Evolutionary conservation across 2,797 vertebrate species (phyloP).

Genomic region (Cryptoprocta ferox): DNA sequence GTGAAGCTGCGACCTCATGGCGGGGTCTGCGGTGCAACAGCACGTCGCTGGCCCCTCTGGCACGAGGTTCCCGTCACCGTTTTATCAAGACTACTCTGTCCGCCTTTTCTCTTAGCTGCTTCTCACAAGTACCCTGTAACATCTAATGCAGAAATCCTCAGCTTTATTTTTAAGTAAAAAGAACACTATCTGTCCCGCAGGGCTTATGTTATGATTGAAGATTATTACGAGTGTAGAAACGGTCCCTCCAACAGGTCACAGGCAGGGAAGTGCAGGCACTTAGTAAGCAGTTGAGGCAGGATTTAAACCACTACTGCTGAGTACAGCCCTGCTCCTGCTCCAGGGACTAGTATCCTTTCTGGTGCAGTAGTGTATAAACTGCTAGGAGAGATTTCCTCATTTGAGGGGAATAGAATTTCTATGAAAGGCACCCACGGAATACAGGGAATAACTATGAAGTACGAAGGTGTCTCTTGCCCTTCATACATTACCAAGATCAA

Average conservation of each 20-base stretch:
- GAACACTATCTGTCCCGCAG: neutral
- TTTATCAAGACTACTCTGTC: neutral
- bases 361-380: too few relatives aligned
- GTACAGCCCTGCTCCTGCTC: neutral
- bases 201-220: neutral
- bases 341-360: too few relatives aligned
- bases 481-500: neutral
- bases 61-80: accelerated
- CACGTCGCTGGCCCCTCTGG: accelerated
- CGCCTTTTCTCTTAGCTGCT: neutral
- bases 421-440: neutral
- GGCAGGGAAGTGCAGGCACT: neutral
- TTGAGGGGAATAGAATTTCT: neutral
- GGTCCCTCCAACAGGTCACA: too few relatives aligned
- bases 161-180: neutral
- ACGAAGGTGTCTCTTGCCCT: neutral
- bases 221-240: neutral
- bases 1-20: accelerated
- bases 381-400: neutral
- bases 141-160: neutral
- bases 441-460: too few relatives aligned
- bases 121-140: neutral
- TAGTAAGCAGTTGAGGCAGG: neutral
- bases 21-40: too few relatives aligned
- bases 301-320: too few relatives aligned